A percentile compares a stretch with the other conserved stretches of the same genome.
Conservation (phyloP, 1,140 invertebrate species). For the Pteromalus puparum region DNA sequence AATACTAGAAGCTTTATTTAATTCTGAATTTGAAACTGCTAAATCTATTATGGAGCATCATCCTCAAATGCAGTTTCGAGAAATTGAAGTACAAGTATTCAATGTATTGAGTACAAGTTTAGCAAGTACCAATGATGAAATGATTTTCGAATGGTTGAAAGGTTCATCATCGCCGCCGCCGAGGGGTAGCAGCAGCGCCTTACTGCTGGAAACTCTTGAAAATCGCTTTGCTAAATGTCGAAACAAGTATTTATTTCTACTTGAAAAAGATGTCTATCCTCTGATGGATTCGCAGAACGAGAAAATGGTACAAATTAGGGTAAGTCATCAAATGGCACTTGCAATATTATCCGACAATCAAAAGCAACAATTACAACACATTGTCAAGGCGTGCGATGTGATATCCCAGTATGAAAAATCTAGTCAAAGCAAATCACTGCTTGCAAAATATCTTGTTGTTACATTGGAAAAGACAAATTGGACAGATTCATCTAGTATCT, state of each 20-base stretch:
- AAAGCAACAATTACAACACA: conserved; percentile 59
- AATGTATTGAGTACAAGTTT: conserved; percentile 54
- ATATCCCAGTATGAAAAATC: conserved; percentile 61
- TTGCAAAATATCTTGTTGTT: conserved; percentile 61
- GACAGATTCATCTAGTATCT: conserved; percentile 57
- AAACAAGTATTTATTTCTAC: conserved; percentile 56
- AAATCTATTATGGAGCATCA: conserved; percentile 60
- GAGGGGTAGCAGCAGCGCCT: conserved; percentile 39
- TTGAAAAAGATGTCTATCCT: conserved; percentile 50
- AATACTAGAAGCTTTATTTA: conserved; percentile 58
- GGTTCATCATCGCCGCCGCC: too few species aligned
- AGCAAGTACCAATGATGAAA: conserved; percentile 40
- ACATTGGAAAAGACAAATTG: conserved; percentile 59
- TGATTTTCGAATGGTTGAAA: conserved; percentile 58
- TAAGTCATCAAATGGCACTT: conserved; percentile 65
- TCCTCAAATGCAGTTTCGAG: conserved; percentile 58
- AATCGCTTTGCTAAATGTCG: conserved; percentile 49
- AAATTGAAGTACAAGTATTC: conserved; percentile 60
- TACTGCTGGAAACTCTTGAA: conserved; percentile 61
- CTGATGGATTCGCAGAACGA: conserved; percentile 34
- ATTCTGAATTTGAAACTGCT: conserved; percentile 55
- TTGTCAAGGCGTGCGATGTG: conserved; percentile 58
- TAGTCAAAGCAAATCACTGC: conserved; percentile 31
- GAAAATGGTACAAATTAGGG: conserved; percentile 59
- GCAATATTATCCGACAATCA: conserved; percentile 55